phyloP scores from a whole-genome alignment of 2,113 vertebrate species.

The Neotragus pygmaeus region DNA sequence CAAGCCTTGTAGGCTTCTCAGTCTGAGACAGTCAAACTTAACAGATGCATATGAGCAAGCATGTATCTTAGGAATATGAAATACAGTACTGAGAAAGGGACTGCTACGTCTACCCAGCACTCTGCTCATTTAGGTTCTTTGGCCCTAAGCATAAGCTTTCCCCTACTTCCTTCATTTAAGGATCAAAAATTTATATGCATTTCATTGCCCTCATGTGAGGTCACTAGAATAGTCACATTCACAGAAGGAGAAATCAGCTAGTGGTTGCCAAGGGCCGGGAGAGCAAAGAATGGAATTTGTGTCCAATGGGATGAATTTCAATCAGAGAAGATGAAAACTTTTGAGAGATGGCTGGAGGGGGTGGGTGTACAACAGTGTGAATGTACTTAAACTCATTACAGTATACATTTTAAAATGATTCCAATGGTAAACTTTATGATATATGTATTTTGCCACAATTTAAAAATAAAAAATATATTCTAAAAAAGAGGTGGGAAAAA shows the following conservation, averaged over 20 bases:
- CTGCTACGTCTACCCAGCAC: rapidly evolving
- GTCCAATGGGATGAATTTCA: neutral
- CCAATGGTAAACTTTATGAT: neutral
- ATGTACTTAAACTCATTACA: too few relatives aligned
- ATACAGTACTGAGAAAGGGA: neutral
- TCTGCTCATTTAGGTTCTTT: neutral
- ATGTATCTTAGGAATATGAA: neutral
- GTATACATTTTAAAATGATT: neutral
- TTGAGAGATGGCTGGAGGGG: neutral
- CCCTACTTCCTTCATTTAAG: neutral
- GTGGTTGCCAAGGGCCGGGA: neutral
- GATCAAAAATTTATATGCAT: neutral
- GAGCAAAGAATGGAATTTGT: neutral
- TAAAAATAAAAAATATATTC: neutral
- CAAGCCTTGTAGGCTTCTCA: neutral
- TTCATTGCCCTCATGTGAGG: neutral
- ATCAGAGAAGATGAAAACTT: neutral
- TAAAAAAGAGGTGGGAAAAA: neutral
- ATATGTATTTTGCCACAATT: neutral
- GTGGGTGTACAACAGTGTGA: neutral
- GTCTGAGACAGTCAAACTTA: too few relatives aligned
- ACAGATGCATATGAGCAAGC: neutral
- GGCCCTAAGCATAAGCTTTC: neutral
- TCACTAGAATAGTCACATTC: neutral
- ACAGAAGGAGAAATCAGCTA: neutral